A percentile compares a stretch with the other conserved stretches of the same genome.
Evolutionary conservation across 2,888 invertebrate species (phyloP).

Genomic region (Eremobia ochroleuca): DNA sequence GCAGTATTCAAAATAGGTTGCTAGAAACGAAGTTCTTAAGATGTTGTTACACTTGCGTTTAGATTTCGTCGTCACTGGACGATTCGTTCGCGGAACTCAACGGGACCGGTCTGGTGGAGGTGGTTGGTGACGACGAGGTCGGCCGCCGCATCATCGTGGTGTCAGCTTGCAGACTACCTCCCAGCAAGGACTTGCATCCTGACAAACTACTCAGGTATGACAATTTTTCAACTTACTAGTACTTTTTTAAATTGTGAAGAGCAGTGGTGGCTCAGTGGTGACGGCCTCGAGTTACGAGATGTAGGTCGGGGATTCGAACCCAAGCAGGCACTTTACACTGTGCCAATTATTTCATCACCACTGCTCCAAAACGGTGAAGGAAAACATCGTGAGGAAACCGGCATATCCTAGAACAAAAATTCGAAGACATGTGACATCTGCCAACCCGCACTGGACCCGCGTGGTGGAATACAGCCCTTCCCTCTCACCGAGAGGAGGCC

Average conservation of each 20-base stretch:
- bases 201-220: conserved; percentile 84
- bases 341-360: neutral
- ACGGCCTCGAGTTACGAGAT: neutral
- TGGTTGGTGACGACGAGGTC: conserved; percentile 92
- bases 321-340: neutral
- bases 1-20: neutral
- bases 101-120: conserved; percentile 89
- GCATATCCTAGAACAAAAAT: neutral
- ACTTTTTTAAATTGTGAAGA: neutral
- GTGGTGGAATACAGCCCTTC: too few species aligned
- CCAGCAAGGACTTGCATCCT: conserved; percentile 94
- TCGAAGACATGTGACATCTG: too few species aligned
- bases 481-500: too few species aligned
- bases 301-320: neutral
- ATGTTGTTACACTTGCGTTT: conserved; percentile 27
- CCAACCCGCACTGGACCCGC: too few species aligned
- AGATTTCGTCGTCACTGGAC: conserved; percentile 80
- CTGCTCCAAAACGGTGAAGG: neutral
- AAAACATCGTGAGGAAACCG: neutral
- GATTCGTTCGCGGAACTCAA: conserved; percentile 81
- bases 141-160: conserved; percentile 99
- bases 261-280: neutral
- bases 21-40: neutral
- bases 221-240: neutral
- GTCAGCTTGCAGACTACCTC: conserved; percentile 96